phyloP scores from a whole-genome alignment of 2,113 vertebrate species.

The Rhabdornis inornatus region DNA sequence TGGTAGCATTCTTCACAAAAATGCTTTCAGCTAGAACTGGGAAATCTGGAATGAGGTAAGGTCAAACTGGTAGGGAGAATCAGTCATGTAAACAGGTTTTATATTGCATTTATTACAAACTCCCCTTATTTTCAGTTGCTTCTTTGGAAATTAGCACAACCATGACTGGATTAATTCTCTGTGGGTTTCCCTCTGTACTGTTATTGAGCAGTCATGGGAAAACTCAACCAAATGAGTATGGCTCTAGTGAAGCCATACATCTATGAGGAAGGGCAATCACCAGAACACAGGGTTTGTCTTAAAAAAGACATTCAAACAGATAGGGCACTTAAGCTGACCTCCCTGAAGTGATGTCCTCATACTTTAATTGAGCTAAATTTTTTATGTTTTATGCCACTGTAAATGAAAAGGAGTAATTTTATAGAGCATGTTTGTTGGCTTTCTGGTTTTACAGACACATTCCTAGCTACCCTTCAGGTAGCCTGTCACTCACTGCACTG shows the following conservation, averaged over 20 bases:
- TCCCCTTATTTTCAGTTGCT: conserved; percentile 31
- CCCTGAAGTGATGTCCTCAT: conserved; percentile 23
- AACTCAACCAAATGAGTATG: conserved; percentile 32
- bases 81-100: conserved; percentile 48
- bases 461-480: background rate
- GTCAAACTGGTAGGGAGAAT: background rate
- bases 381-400: conserved; percentile 36
- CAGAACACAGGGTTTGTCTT: conserved; percentile 35
- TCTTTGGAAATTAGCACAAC: conserved; percentile 49
- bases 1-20: conserved; percentile 29
- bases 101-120: conserved; percentile 49
- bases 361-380: conserved; percentile 50
- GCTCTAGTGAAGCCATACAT: conserved; percentile 42
- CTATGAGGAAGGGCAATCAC: conserved; percentile 40
- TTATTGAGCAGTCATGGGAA: conserved; percentile 64
- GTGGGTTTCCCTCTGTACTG: conserved; percentile 50
- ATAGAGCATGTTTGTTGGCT: background rate
- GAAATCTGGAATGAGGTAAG: conserved; percentile 37
- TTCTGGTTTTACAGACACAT: background rate
- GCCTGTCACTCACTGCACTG: background rate
- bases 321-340: conserved; percentile 44
- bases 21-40: conserved; percentile 30
- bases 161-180: conserved; percentile 56
- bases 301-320: conserved; percentile 55
- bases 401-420: background rate